Evolutionary conservation across 2,113 vertebrate genomes (phyloP), one percentile per base, ranked within the genome.

Genomic region (Pteruthius melanotis): DNA sequence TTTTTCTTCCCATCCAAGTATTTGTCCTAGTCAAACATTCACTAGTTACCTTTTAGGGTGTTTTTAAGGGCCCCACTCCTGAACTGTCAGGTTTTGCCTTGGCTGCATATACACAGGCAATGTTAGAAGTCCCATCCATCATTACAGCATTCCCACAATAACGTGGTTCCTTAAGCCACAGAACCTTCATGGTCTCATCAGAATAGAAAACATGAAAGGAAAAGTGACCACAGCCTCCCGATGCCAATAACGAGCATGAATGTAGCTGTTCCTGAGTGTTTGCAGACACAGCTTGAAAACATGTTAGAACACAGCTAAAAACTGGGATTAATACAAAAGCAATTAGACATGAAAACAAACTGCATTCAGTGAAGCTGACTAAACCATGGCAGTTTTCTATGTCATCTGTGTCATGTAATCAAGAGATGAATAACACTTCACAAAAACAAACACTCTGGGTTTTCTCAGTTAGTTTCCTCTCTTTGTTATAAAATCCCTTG

Each of bases 1-100:
- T 74, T 96, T 90, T 94, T 53, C n/a, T 37, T 79, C 40, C 33
- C n/a, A 69, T 61, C 8, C 70, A 91, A 84, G 87, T 78, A 78
- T 82, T 91, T 91, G 69, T 77, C 61, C 20, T 71, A 28, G 95
- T 84, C 35, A 94, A 97, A 95, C 21, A 90, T 96, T 96, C 71
- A 79, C 90, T 76, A 47, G 56, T 40, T 84, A 75, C 39, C 14
- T 74, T 89, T 52, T 13, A 63, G 78, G 56, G 44, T 15, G 22
- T 59, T 87, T 40, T 94, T 82, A 79, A 91, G 82, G 26, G 22
- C 28, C 35, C 8, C 13, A 15, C 71, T 89, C 63, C 65, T 71
- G 15, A 87, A 47, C 39, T 24, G 10, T 40, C 9, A 28, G 18
- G 24, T 64, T 83, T 91, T 15, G 1, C 31, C 44, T 70, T 64